Evolutionary conservation across 2,113 vertebrate genomes (phyloP), one percentile per base, ranked within the genome.

Genomic region (Caranx melampygus): DNA sequence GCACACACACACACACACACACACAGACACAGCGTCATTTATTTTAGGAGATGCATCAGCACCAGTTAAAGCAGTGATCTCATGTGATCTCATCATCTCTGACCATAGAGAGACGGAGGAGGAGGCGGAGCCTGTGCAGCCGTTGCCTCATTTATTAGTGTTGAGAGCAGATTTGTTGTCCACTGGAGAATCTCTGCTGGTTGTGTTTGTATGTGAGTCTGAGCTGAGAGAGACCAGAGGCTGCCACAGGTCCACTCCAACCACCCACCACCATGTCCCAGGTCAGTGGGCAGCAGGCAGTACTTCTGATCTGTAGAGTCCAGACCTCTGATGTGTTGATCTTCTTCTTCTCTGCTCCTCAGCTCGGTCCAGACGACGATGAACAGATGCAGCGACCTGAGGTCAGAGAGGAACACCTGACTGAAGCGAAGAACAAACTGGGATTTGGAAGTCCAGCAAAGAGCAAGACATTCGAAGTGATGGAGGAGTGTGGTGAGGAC

Each of bases 381-480:
- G 90, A 80, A 26, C 95, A 95, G 44, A 72, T 73, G 90, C 96
- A 99, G 92, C 96, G 96, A 16, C 97, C 96, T 66, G 95, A 95
- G 16, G 89, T 98, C 90, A 97, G 94, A 78, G 95, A 96, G 3
- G 97, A 99, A 77, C 97, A 99, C 77, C 93, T 99, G 64, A 94
- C 95, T 75, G 95, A 96, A 75, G 95, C 96, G 16, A 95, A 89
- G 88, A 90, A 89, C 79, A 96, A 94, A 26, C 94, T 99, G 66
- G 58, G 92, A n/a, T 86, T 74, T 42, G 93, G 95, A 72, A 95
- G 93, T 33, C 92, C 94, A 33, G 91, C 95, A 69, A 98, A 96
- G 92, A 96, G 97, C 84, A 99, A 99, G 93, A 99, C 98, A 2
- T 95, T 97, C 73, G 95, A 98, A 94, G 98, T 99, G 61, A 96